Conservation (phyloP, 2,113 vertebrate species). For the Scortum barcoo region DNA sequence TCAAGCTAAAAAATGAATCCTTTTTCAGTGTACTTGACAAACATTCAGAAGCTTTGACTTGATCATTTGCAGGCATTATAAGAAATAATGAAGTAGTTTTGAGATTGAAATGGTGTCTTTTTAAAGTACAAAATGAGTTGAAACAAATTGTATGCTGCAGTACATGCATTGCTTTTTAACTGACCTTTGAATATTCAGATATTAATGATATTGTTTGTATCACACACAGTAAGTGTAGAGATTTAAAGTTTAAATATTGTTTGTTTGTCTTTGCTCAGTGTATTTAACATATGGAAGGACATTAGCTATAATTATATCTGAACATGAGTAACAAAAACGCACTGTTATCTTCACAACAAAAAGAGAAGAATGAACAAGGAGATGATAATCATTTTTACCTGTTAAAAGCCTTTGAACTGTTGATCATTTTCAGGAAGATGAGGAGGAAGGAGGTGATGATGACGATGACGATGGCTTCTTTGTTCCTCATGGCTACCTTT, state of each 20-base stretch:
- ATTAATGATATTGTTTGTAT: neutral
- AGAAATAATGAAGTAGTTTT: neutral
- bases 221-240: neutral
- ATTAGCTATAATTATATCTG: neutral
- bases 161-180: no score
- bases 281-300: neutral
- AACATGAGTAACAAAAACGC: neutral
- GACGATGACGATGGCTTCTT: conserved; percentile 98
- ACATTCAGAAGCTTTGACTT: neutral
- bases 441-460: conserved; percentile 91
- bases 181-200: neutral
- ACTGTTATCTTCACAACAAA: neutral
- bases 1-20: neutral
- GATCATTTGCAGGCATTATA: neutral
- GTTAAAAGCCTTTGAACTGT: neutral
- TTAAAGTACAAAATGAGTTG: neutral
- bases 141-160: no score
- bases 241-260: no score
- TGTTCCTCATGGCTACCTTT: conserved; percentile 98
- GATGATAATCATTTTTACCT: neutral
- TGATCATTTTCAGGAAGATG: conserved; percentile 84
- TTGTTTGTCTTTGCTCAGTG: neutral
- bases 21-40: neutral
- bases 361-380: neutral
- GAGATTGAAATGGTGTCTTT: neutral